phyloP scores from a whole-genome alignment of 2,888 invertebrate species.

The Aspidiotus rigidus region DNA sequence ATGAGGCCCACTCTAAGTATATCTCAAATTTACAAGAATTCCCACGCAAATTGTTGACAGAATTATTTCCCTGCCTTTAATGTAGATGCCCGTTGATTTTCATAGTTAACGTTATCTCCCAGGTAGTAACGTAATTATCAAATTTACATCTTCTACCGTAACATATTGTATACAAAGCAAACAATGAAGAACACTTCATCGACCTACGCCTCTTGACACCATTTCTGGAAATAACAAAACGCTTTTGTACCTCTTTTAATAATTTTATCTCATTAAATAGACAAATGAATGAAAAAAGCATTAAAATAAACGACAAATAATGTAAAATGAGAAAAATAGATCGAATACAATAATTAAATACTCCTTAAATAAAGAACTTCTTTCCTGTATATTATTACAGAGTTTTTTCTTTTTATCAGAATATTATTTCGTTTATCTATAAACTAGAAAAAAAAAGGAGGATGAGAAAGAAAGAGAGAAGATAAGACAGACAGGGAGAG shows the following conservation, averaged over 20 bases:
- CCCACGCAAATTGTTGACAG: too few species aligned
- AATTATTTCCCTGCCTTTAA: background rate
- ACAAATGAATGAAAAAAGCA: constrained; percentile 31
- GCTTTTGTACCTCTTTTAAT: background rate
- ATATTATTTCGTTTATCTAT: background rate
- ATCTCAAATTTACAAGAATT: too few species aligned
- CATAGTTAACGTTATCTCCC: constrained; percentile 4
- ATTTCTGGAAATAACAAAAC: background rate
- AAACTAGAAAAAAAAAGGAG: background rate
- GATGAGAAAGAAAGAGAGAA: constrained; percentile 1
- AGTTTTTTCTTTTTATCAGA: background rate
- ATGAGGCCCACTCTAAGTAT: too few species aligned
- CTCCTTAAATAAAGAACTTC: constrained; percentile 22
- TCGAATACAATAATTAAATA: constrained; percentile 23
- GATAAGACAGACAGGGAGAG: background rate
- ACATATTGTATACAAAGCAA: background rate
- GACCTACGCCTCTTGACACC: background rate
- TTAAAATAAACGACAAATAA: constrained; percentile 31
- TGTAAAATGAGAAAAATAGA: constrained; percentile 25
- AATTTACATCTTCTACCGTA: too few species aligned
- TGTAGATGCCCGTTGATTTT: too few species aligned
- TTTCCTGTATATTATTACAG: constrained; percentile 32
- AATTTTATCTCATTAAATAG: background rate
- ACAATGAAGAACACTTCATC: background rate
- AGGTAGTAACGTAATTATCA: background rate